Evolutionary conservation across 2,888 invertebrate species (phyloP).

Genomic region (Epirrhoe tristata): DNA sequence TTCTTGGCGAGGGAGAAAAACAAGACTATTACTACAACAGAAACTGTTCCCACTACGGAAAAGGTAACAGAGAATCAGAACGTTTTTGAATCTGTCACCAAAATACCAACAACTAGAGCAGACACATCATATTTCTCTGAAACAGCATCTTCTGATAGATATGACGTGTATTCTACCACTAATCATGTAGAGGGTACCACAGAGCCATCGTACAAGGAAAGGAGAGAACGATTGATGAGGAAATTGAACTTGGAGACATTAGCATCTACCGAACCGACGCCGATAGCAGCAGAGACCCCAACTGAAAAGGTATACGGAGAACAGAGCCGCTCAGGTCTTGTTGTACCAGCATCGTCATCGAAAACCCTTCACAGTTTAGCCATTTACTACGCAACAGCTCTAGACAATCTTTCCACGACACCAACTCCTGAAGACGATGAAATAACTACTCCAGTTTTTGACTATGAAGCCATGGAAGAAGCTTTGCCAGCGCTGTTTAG

Average conservation of each 20-base stretch:
- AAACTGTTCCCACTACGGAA: constrained; percentile 58
- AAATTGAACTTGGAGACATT: constrained; percentile 86
- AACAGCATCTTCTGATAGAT: constrained; percentile 62
- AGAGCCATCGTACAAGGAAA: constrained; percentile 85
- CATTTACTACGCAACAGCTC: constrained; percentile 91
- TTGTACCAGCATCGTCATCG: constrained; percentile 90
- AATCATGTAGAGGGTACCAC: constrained; percentile 61
- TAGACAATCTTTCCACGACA: constrained; percentile 84
- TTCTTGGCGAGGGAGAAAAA: constrained; percentile 76
- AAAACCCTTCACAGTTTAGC: constrained; percentile 92
- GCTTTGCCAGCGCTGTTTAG: constrained; percentile 87
- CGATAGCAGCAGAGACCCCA: constrained; percentile 65
- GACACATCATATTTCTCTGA: constrained; percentile 55
- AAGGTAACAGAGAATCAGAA: constrained; percentile 63
- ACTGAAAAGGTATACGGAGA: constrained; percentile 80
- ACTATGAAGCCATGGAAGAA: constrained; percentile 75
- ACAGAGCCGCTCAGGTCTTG: constrained; percentile 85
- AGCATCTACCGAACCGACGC: constrained; percentile 72
- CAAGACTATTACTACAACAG: constrained; percentile 64
- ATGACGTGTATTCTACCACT: constrained; percentile 59
- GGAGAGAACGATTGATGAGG: constrained; percentile 89
- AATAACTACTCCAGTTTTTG: constrained; percentile 62
- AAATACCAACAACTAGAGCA: constrained; percentile 69
- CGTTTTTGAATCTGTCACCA: constrained; percentile 73
- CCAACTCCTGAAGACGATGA: constrained; percentile 66